These are phyloP conservation scores for Columba janthina DNA, from an alignment of 2,113 vertebrate genomes.

Conservation along the genomic window DNA sequence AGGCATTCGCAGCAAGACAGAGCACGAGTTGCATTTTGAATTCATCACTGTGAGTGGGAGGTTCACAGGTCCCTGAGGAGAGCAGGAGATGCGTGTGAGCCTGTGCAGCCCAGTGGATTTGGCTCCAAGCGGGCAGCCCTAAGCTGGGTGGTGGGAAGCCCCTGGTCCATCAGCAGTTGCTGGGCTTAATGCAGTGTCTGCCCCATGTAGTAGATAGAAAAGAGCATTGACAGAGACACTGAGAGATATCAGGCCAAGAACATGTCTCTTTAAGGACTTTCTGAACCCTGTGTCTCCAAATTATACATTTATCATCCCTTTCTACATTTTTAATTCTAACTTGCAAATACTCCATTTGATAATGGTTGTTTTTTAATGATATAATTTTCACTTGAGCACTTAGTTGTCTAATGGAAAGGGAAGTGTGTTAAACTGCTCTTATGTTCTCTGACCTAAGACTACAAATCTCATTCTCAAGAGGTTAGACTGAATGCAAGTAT, in stretches of 20 bases:
- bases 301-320: background rate
- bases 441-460: background rate
- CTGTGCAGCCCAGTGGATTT: background rate
- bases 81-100: background rate
- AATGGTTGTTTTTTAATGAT: background rate
- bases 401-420: background rate
- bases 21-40: background rate
- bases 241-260: background rate
- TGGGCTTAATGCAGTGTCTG: background rate
- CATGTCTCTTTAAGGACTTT: background rate
- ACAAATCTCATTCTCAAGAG: background rate
- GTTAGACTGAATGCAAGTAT: background rate
- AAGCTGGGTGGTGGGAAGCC: rapidly evolving
- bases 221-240: background rate
- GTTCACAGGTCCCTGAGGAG: background rate
- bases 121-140: background rate
- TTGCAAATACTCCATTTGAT: background rate
- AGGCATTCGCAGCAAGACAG: background rate
- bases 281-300: background rate
- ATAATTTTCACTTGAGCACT: background rate
- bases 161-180: rapidly evolving
- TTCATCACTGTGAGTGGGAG: background rate
- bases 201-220: background rate
- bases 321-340: background rate
- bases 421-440: background rate